Evolutionary conservation across 2,113 vertebrate genomes (phyloP), one percentile per base, ranked within the genome.

Genomic region (Anolis sagrei): DNA sequence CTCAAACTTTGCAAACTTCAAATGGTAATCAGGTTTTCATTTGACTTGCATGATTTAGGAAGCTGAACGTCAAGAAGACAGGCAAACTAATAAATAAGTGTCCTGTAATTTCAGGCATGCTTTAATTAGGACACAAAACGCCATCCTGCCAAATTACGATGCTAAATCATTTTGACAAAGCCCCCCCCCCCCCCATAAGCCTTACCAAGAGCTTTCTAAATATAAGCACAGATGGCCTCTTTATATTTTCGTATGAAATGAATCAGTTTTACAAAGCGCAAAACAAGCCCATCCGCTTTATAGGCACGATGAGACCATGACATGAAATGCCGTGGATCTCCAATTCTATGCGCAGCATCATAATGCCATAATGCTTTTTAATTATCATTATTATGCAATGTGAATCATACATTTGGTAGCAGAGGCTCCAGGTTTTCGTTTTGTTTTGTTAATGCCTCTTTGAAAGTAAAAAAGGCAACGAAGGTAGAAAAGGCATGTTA

Each of bases 61-160:
- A 25, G 19, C 7, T 74, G 18, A 13, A 11, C 3, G 51, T 48
- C 6, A 70, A 10, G 11, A 18, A 27, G 23, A 58, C 1, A 61
- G 6, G 9, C 64, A 70, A 72, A 29, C 49, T 27, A 79, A 29
- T 70, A 76, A 72, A 69, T 36, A 29, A 39, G 27, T 1, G 32
- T 39, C 27, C 4, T 72, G 48, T 62, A 32, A 16, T 49, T 72
- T 79, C 27, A 72, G n/a, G 0, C 18, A 72, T 70, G 29, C 61
- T 89, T 87, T 5, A 87, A 23, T 87, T 62, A 68, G 23, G 39
- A 64, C 29, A 34, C 34, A 86, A 73, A 44, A 49, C 61, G 13
- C 19, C 18, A 51, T n/a, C 16, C 76, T 39, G 7, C 66, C 29
- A 81, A 83, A 79, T 49, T 13, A 68, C 39, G 29, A 81, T 16